Base-by-base conservation (phyloP, 2,797 vertebrate genomes). In the Distichodus sexfasciatus region DNA sequence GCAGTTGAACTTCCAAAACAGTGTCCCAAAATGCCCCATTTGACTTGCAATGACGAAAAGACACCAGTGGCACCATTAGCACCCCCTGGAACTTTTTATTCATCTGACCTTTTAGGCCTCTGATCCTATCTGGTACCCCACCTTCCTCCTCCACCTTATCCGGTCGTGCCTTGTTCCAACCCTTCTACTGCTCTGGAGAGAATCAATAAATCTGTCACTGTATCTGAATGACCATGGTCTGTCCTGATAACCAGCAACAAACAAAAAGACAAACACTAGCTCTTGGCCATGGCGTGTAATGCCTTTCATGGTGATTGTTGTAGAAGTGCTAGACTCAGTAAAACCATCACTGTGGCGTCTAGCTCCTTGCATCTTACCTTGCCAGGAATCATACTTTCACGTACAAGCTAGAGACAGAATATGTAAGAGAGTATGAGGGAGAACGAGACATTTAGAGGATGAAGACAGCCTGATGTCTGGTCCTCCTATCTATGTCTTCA, bases 161-260 rank as follows among this genome's bases (percentile, higher is more conserved):
- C 47, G 53, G 64, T 66, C 68, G 46, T 51, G 54, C 66, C 43
- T 41, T 47, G 54, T 69, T 62, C 69, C 60, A 71, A 75, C 71
- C 66, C 76, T 73, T 43, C 19, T 31, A 46, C 1, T 54, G 74
- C 82, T 79, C 82, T 78, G 79, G 73, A 71, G 72, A 50, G 77
- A 83, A 91, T 91, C 89, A 88, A 91, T 92, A 89, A 83, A 87
- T 85, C 86, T 84, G 86, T 79, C 74, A 79, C 71, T 82, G 78
- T 87, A 87, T 87, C 78, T 85, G 81, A 82, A 79, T 76, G 79
- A 69, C 79, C 77, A 71, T 74, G 77, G 76, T 71, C 73, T 29
- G 66, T 66, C 66, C 80, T 88, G 89, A 91, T 90, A 90, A 90
- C 84, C 81, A 79, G 38, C 66, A 72, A 73, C 60, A 69, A 64